phyloP scores from a whole-genome alignment of 1,140 invertebrate genomes.

The Drosophila sulfurigaster region DNA sequence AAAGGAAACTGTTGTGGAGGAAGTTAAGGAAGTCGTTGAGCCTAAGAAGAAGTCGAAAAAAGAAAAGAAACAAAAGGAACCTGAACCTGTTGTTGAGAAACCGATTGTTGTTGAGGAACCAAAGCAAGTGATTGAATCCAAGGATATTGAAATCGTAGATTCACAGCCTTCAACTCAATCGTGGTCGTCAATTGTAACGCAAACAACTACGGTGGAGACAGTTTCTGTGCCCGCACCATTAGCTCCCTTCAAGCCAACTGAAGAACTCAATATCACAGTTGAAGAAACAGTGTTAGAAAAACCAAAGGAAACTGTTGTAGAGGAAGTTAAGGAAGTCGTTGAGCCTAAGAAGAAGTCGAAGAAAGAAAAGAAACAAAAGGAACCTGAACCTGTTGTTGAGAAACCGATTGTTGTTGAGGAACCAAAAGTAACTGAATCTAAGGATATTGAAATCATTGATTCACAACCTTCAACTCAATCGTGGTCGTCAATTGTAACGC shows the following conservation, averaged over 20 bases:
- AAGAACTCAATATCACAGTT: constrained; percentile 1
- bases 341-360: constrained; percentile 46
- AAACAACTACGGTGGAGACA: too few relatives aligned
- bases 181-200: background rate
- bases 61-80: too few relatives aligned
- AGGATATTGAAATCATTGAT: background rate
- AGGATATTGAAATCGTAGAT: background rate
- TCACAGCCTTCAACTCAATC: background rate
- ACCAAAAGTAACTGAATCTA: constrained; percentile 1
- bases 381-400: background rate
- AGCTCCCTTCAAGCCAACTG: constrained; percentile 15
- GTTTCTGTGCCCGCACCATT: background rate
- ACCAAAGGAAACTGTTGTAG: background rate
- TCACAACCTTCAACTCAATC: constrained; percentile 20
- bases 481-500: constrained; percentile 41
- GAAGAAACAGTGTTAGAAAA: background rate
- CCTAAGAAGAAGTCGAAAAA: background rate
- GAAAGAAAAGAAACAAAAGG: constrained; percentile 39
- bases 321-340: background rate
- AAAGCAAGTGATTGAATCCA: background rate
- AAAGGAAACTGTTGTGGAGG: background rate
- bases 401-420: constrained; percentile 1
- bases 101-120: background rate
- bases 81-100: background rate
- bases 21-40: background rate